Evolutionary conservation across 2,888 invertebrate species (phyloP).

Genomic region (Trichopoda pennipes): DNA sequence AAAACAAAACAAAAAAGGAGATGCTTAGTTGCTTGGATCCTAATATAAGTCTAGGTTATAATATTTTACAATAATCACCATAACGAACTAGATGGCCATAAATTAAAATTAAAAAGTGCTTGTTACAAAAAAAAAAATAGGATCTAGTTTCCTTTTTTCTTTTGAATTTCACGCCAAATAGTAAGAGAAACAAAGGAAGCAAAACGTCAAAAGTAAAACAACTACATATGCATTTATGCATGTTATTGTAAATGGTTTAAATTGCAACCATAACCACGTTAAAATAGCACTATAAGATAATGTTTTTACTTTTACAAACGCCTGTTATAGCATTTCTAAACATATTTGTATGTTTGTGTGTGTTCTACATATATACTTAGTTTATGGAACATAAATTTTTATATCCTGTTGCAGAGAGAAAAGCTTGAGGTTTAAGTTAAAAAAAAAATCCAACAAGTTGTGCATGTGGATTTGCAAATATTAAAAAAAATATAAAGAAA

Average conservation of each 20-base stretch:
- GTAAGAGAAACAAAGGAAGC: constrained; percentile 3
- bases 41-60: not conserved
- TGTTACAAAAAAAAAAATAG: constrained; percentile 5
- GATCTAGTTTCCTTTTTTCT: constrained; percentile 12
- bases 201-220: constrained; percentile 19
- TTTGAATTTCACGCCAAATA: constrained; percentile 20
- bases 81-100: constrained; percentile 53
- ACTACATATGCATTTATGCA: constrained; percentile 54
- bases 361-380: not conserved
- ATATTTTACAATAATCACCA: constrained; percentile 54
- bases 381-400: constrained; percentile 20
- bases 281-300: constrained; percentile 40
- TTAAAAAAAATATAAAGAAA: not conserved
- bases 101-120: constrained; percentile 55
- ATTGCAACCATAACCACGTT: constrained; percentile 55
- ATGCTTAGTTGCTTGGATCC: not conserved
- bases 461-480: constrained; percentile 30
- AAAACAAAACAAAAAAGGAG: not conserved
- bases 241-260: constrained; percentile 52
- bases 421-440: not conserved
- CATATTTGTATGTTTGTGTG: not conserved
- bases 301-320: not conserved
- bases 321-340: not conserved
- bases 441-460: constrained; percentile 39
- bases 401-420: constrained; percentile 30